A percentile compares a stretch with the other conserved stretches of the same genome.
phyloP scores from a whole-genome alignment of 2,797 vertebrate species.

The Gallinago stenura region DNA sequence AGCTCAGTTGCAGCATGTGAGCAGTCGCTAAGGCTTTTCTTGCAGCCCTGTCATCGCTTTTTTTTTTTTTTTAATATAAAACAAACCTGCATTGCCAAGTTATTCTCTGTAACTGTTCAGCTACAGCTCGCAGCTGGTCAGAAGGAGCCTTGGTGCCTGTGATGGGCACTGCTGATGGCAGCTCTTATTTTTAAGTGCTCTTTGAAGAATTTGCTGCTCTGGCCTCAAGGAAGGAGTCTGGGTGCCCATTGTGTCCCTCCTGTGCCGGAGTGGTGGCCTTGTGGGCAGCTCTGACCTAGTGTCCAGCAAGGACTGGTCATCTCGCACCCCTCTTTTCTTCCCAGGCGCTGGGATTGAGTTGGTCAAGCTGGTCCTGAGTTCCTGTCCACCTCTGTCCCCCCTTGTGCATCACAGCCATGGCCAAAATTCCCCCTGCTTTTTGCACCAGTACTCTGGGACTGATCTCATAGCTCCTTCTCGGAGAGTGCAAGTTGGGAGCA shows the following conservation, averaged over 20 bases:
- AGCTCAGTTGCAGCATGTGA: background rate
- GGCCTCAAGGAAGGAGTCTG: background rate
- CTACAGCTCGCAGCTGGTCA: background rate
- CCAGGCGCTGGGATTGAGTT: background rate
- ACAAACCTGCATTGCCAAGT: background rate
- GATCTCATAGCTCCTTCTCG: fast-evolving
- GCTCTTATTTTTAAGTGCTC: background rate
- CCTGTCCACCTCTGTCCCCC: fast-evolving
- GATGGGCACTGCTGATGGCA: fast-evolving
- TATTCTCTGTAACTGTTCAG: background rate
- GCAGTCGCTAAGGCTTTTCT: background rate
- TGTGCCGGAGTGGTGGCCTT: background rate
- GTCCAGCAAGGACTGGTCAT: background rate
- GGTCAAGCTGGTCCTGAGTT: background rate
- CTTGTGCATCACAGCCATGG: background rate
- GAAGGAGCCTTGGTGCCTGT: fast-evolving
- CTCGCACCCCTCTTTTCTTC: background rate
- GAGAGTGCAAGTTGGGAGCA: background rate
- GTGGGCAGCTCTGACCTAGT: background rate
- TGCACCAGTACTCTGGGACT: background rate
- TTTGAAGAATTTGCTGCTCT: background rate
- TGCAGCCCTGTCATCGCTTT: background rate
- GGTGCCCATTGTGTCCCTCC: background rate
- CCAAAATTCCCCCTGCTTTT: background rate
- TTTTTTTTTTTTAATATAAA: background rate